A percentile compares a stretch with the other conserved stretches of the same genome.
These are phyloP conservation scores for Salpingus planirostris DNA, from an alignment of 2,888 invertebrate genomes.

Conservation along the genomic window DNA sequence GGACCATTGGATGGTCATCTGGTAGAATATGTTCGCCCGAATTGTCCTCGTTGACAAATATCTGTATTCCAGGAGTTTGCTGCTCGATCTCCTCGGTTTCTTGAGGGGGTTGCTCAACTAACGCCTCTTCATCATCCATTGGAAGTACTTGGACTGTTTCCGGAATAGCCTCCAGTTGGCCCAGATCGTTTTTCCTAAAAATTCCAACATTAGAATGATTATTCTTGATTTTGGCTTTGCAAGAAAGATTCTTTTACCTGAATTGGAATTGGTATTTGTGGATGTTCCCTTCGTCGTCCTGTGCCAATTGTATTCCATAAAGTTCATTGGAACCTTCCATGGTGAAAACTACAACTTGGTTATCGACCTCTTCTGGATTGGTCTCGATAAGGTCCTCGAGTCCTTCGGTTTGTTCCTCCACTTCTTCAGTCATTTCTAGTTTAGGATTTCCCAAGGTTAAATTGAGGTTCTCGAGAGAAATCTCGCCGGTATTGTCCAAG, in stretches of 20 bases:
- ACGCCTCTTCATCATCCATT: constrained; percentile 15
- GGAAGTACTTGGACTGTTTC: constrained; percentile 35
- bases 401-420: no score
- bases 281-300: constrained; percentile 37
- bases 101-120: not conserved
- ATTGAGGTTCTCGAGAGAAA: constrained; percentile 25
- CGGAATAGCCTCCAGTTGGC: constrained; percentile 37
- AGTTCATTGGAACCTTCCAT: constrained; percentile 37
- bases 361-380: constrained; percentile 12
- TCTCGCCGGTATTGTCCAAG: constrained; percentile 28
- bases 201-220: no score
- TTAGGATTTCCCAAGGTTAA: constrained; percentile 17
- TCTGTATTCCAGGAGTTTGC: no score
- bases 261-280: constrained; percentile 39
- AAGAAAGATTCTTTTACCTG: constrained; percentile 22
- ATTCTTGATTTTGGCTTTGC: no score
- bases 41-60: not conserved
- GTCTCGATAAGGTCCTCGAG: constrained; percentile 15
- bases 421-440: constrained; percentile 12
- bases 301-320: constrained; percentile 35
- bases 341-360: constrained; percentile 32
- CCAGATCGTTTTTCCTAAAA: constrained; percentile 34
- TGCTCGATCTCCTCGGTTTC: no score
- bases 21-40: not conserved
- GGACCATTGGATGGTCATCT: no score